Conservation (phyloP, 1,140 invertebrate genomes). For the Agrypnia vestita region DNA sequence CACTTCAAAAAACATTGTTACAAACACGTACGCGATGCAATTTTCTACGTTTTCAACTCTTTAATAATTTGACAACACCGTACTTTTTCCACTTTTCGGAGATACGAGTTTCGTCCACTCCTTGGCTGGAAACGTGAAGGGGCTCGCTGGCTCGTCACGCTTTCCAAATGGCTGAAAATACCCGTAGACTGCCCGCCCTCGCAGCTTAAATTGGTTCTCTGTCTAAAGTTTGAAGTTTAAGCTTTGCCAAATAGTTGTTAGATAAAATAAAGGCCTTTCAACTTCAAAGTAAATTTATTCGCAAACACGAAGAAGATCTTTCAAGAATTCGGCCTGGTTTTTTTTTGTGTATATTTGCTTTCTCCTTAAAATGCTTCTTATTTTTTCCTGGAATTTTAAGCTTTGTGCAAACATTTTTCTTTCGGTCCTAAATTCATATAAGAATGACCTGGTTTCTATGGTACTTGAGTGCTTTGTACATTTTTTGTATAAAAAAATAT, state of each 20-base stretch:
- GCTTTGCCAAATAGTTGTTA: constrained; percentile 25
- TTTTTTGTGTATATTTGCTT: neutral
- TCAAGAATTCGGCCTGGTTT: neutral
- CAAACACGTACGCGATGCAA: too few species aligned
- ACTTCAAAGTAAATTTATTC: constrained; percentile 43
- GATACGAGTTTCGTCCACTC: neutral
- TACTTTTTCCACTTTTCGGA: neutral
- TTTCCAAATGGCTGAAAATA: neutral
- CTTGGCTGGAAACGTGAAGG: neutral
- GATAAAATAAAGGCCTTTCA: constrained; percentile 27
- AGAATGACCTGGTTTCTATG: too few species aligned
- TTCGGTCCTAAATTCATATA: too few species aligned
- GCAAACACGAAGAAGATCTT: constrained; percentile 16
- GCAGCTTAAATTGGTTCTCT: neutral
- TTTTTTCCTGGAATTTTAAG: neutral
- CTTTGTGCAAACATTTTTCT: constrained; percentile 12
- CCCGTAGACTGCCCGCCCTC: neutral
- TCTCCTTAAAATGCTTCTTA: neutral
- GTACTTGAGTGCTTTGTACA: too few species aligned
- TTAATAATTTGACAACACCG: neutral
- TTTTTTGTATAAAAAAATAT: too few species aligned
- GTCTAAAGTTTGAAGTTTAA: neutral
- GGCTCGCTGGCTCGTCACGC: neutral
- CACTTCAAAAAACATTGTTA: too few species aligned
- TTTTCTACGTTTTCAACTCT: too few species aligned